Evolutionary conservation across 2,113 vertebrate species (phyloP).

Genomic region (Halichoerus grypus): DNA sequence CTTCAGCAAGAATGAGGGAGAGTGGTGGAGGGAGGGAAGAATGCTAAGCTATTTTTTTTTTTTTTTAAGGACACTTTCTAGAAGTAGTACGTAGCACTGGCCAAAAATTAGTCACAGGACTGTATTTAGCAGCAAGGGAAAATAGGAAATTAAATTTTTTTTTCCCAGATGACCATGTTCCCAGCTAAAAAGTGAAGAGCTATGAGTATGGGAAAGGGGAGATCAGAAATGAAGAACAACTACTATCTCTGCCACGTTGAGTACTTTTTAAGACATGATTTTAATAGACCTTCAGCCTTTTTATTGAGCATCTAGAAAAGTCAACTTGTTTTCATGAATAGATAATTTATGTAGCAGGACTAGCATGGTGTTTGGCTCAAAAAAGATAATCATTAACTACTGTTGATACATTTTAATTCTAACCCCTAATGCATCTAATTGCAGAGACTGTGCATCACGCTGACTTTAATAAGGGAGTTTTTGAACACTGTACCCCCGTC

Average conservation of each 20-base stretch:
- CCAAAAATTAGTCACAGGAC: background rate
- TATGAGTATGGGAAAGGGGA: background rate
- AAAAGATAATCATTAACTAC: background rate
- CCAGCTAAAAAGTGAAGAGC: background rate
- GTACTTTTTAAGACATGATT: background rate
- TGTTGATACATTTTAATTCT: background rate
- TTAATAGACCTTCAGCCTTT: background rate
- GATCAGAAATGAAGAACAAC: background rate
- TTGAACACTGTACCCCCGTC: background rate
- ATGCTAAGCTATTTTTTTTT: background rate
- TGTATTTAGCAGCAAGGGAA: background rate
- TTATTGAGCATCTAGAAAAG: background rate
- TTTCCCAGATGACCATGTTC: background rate
- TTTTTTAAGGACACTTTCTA: background rate
- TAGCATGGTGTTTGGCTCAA: background rate
- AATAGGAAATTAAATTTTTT: background rate
- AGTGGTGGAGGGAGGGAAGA: background rate
- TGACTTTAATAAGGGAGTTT: background rate
- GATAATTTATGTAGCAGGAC: background rate
- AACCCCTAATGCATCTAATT: background rate
- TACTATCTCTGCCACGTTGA: background rate
- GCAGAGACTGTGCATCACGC: background rate
- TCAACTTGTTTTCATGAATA: background rate
- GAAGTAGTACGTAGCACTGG: background rate
- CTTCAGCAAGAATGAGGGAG: background rate